phyloP scores from a whole-genome alignment of 2,888 invertebrate genomes.

The Carterocephalus palaemon region DNA sequence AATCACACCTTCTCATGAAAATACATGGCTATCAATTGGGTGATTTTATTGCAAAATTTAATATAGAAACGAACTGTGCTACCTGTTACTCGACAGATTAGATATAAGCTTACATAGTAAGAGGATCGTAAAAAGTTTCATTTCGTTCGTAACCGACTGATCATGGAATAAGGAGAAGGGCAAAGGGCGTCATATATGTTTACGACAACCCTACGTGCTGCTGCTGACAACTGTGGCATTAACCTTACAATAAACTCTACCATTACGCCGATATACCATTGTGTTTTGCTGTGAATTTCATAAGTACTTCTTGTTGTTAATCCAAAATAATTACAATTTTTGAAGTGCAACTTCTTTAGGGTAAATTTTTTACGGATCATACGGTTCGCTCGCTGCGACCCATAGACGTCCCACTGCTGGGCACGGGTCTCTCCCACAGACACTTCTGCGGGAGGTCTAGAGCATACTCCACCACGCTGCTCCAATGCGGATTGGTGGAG shows the following conservation, averaged over 20 bases:
- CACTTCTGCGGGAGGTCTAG: too few species aligned
- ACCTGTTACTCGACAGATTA: conserved; percentile 39
- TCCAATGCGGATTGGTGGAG: too few species aligned
- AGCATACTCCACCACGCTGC: too few species aligned
- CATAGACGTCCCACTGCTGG: too few species aligned
- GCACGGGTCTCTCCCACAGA: too few species aligned
- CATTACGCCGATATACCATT: conserved; percentile 12
- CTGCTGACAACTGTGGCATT: conserved; percentile 23
- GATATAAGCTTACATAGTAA: conserved; percentile 34
- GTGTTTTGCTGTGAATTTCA: conserved; percentile 13
- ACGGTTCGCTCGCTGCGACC: too few species aligned
- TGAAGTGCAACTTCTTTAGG: too few species aligned
- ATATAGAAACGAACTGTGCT: conserved; percentile 47
- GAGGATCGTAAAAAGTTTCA: conserved; percentile 34
- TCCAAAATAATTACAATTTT: too few species aligned
- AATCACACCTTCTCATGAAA: conserved; percentile 10
- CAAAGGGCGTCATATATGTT: conserved; percentile 15
- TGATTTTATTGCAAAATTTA: conserved; percentile 25
- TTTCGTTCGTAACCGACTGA: conserved; percentile 29
- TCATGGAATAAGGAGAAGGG: conserved; percentile 14
- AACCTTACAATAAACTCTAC: conserved; percentile 15
- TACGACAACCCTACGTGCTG: conserved; percentile 26
- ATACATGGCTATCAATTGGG: conserved; percentile 3
- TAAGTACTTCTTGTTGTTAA: too few species aligned
- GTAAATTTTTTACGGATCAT: too few species aligned